Percentiles rank a stretch among this genome's conserved stretches.
phyloP scores from a whole-genome alignment of 2,888 invertebrate genomes.

The Phengaris arion region DNA sequence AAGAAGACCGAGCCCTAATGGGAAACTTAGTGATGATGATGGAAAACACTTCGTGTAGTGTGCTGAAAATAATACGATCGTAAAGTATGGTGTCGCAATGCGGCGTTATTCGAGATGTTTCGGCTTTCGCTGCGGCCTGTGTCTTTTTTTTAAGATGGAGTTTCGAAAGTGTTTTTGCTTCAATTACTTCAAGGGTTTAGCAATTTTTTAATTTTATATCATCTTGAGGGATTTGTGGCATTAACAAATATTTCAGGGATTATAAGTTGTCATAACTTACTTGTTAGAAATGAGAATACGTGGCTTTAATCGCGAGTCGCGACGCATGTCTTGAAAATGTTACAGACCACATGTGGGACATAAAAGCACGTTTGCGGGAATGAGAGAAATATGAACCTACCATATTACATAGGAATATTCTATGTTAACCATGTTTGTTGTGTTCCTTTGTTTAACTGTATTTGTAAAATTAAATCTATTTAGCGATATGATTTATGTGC shows the following conservation, averaged over 20 bases:
- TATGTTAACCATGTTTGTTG: too few relatives aligned
- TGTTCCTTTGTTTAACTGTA: not conserved
- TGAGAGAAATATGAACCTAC: not conserved
- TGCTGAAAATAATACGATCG: slow-evolving; percentile 17
- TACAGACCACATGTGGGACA: too few relatives aligned
- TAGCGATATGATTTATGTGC: slow-evolving; percentile 2
- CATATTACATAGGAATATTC: too few relatives aligned
- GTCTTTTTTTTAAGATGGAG: not conserved
- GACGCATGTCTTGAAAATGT: not conserved
- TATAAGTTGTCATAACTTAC: too few relatives aligned
- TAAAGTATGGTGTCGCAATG: slow-evolving; percentile 15
- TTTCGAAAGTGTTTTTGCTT: not conserved
- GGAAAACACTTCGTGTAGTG: not conserved
- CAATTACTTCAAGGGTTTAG: not conserved
- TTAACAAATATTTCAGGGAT: too few relatives aligned
- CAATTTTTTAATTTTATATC: not conserved
- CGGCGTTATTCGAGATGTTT: slow-evolving; percentile 9
- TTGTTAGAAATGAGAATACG: too few relatives aligned
- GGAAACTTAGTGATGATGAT: not conserved
- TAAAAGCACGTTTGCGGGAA: not conserved
- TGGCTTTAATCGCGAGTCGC: too few relatives aligned
- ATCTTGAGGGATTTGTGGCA: not conserved
- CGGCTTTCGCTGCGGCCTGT: not conserved
- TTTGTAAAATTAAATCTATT: not conserved
- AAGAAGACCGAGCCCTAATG: not conserved